These are phyloP conservation scores for Hozukius guyotensis DNA, from an alignment of 2,797 vertebrate species.

Conservation along the genomic window DNA sequence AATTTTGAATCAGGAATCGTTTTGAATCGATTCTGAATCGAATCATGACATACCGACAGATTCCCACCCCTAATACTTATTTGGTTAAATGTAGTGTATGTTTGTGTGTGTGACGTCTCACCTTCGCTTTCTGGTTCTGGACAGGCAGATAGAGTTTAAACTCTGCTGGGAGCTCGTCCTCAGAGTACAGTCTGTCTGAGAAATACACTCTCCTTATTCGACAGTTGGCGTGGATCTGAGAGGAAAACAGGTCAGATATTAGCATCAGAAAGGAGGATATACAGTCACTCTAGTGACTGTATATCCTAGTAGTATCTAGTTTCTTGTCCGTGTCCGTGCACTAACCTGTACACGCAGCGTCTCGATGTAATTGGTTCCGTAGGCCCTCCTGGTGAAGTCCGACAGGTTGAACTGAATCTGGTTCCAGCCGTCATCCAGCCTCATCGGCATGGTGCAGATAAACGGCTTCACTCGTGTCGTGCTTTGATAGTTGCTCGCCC, in stretches of 20 bases:
- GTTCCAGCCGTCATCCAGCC: constrained; percentile 97
- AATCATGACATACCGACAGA: not conserved
- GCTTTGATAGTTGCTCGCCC: constrained; percentile 97
- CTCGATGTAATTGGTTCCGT: constrained; percentile 97
- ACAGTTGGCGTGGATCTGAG: constrained; percentile 97
- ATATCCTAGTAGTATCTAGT: no score
- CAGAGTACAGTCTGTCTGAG: constrained; percentile 96
- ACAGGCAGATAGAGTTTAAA: constrained; percentile 97
- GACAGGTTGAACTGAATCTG: constrained; percentile 98
- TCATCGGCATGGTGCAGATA: constrained; percentile 98
- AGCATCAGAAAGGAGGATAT: not conserved
- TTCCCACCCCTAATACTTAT: not conserved
- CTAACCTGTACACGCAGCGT: constrained; percentile 94
- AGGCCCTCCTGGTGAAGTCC: constrained; percentile 94
- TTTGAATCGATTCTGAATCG: not conserved
- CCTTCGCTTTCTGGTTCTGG: constrained; percentile 95
- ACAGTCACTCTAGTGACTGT: no score
- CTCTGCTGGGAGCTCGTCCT: constrained; percentile 97
- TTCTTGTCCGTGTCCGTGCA: not conserved
- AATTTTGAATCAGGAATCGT: not conserved
- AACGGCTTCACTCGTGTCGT: constrained; percentile 96
- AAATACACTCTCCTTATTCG: constrained; percentile 97
- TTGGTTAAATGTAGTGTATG: not conserved
- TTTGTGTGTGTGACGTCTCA: constrained; percentile 56
- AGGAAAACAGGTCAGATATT: constrained; percentile 11